These are phyloP conservation scores for Saxicola maurus DNA, from an alignment of 2,797 vertebrate genomes.

Conservation along the genomic window DNA sequence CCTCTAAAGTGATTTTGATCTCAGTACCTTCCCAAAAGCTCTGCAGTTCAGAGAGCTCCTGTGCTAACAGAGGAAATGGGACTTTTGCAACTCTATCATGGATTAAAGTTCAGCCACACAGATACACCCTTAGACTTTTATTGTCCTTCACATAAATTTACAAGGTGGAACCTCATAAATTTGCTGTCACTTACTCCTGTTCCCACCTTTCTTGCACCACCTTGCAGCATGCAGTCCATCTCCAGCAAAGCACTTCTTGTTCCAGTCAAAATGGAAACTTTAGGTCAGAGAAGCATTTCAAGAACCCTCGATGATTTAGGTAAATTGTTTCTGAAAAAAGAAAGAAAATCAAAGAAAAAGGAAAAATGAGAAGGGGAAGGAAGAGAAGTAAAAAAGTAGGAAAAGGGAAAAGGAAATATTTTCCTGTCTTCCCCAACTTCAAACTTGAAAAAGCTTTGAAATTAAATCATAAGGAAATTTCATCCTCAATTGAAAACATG, in stretches of 20 bases:
- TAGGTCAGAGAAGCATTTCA: neutral
- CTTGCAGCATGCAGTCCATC: neutral
- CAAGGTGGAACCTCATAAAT: constrained; percentile 16
- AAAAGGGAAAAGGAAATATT: neutral
- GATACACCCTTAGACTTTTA: constrained; percentile 21
- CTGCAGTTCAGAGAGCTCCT: neutral
- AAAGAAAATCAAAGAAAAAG: neutral
- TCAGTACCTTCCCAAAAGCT: neutral
- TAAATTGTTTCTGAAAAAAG: neutral
- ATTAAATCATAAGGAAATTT: neutral
- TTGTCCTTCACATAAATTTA: neutral
- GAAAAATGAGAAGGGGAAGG: rapidly evolving
- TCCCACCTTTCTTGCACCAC: neutral
- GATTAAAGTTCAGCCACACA: neutral
- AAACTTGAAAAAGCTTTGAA: neutral
- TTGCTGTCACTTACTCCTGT: constrained; percentile 2
- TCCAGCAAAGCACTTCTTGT: neutral
- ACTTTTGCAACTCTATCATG: neutral
- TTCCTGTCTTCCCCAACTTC: neutral
- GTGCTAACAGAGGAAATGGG: constrained; percentile 15
- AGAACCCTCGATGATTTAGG: neutral
- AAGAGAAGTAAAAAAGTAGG: neutral
- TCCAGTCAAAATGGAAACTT: neutral
- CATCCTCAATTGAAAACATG: neutral
- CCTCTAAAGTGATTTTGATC: neutral